Conservation (phyloP, 37 sponge, comb jelly and placozoan genomes). For the Tethya wilhelma region DNA sequence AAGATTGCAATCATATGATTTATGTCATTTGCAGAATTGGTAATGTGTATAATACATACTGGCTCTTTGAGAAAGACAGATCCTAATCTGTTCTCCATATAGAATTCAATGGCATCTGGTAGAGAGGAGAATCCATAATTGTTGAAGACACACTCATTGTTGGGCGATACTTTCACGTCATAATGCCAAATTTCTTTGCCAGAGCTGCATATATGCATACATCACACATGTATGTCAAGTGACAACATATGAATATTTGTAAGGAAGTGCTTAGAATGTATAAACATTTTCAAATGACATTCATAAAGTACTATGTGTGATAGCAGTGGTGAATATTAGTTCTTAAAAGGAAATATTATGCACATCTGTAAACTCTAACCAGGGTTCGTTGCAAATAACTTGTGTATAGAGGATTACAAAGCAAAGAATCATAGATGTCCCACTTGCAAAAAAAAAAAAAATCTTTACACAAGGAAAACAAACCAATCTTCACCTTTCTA, state of each 20-base stretch:
- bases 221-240: background rate
- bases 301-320: too few relatives aligned
- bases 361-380: too few relatives aligned
- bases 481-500: too few relatives aligned
- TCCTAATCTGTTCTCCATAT: constrained; percentile 52
- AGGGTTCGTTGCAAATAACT: too few relatives aligned
- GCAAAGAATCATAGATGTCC: too few relatives aligned
- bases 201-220: background rate
- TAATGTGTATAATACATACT: background rate
- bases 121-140: constrained; percentile 38
- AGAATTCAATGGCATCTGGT: constrained; percentile 48
- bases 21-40: background rate
- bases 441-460: too few relatives aligned
- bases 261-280: background rate
- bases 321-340: too few relatives aligned
- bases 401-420: too few relatives aligned
- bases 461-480: too few relatives aligned
- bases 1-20: too few relatives aligned
- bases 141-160: constrained; percentile 37
- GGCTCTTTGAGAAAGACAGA: constrained; percentile 15
- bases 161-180: constrained; percentile 9
- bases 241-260: background rate
- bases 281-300: too few relatives aligned
- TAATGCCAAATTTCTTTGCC: constrained; percentile 49
- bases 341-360: too few relatives aligned